Evolutionary conservation across 2,888 invertebrate species (phyloP), one percentile per base, ranked within the genome.

Genomic region (Callosobruchus maculatus): DNA sequence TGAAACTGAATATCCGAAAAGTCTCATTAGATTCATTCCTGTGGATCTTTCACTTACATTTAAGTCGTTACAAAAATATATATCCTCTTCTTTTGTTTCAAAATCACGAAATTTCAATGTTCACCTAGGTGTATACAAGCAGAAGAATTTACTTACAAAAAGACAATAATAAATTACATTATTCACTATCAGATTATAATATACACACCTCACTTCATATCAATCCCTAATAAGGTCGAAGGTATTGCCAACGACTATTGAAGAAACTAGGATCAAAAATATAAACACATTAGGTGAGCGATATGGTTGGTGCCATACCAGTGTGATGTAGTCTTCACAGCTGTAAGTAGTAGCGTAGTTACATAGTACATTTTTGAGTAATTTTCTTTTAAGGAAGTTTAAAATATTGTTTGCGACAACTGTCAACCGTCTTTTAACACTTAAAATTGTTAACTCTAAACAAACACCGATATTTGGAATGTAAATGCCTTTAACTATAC

Each of bases 51-150:
- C 76, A 77, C 79, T 77, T 76, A 78, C 71, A 77, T 78, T 78
- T 21, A 21, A 71, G 21, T 77, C 73, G 73, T 77, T 79, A 79
- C 74, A 78, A 78, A 80, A 79, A 79, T 79, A 76, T 77, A 78
- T 78, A 70, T 76, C 74, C 72, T 72, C 74, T 71, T 76, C 72
- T 71, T 77, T 21, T 71, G 26, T 18, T 71, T 71, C 20, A 71
- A 69, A 26, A 21, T 22, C 30, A 72, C 69, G 22, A 70, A 69
- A 70, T 72, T 72, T n/a, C 26, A 68, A 13, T 22, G 22, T 21
- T 68, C 72, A 13, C 49, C 49, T 49, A 49, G 49, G 49, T 49
- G 49, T 49, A 49, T 49, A 49, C 13, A 49, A 49, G 49, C 49
- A 49, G 49, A 49, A 49, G 49, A 49, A 49, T 49, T 49, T 49